These are phyloP conservation scores for Phyllopteryx taeniolatus DNA, from an alignment of 2,113 vertebrate species.

Conservation along the genomic window DNA sequence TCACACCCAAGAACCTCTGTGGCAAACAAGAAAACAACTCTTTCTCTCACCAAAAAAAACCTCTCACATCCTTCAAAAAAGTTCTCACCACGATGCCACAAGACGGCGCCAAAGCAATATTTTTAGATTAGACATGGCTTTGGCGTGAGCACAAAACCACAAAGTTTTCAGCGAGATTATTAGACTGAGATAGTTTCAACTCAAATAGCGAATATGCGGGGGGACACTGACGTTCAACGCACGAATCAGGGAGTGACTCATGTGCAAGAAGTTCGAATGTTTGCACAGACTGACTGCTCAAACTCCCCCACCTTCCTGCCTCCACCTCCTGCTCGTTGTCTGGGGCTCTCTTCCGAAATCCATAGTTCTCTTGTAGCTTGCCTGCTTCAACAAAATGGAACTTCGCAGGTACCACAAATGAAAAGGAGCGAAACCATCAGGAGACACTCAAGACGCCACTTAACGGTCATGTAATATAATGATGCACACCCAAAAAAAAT, in stretches of 20 bases:
- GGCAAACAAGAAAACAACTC: too few relatives aligned
- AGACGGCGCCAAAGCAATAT: too few relatives aligned
- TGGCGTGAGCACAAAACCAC: too few relatives aligned
- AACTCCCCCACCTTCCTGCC: constrained; percentile 10
- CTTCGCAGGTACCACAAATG: constrained; percentile 22
- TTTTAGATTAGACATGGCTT: too few relatives aligned
- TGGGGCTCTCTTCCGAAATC: background rate
- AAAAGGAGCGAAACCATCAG: background rate
- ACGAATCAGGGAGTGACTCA: background rate
- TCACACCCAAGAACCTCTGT: too few relatives aligned
- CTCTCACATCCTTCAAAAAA: too few relatives aligned
- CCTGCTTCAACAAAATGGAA: constrained; percentile 13
- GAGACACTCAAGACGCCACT: constrained; percentile 6
- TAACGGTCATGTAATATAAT: constrained; percentile 4
- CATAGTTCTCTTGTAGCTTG: background rate
- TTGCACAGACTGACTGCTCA: background rate
- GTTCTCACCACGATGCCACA: too few relatives aligned
- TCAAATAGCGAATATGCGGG: background rate
- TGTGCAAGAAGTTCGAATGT: background rate
- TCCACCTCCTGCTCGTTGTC: background rate
- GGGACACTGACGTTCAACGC: background rate
- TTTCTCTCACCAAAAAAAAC: too few relatives aligned
- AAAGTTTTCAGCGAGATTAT: too few relatives aligned
- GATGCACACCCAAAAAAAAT: background rate
- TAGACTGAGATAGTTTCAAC: background rate